Evolutionary conservation across 2,888 invertebrate genomes (phyloP).

Genomic region (Marasmarcha lunaedactyla): DNA sequence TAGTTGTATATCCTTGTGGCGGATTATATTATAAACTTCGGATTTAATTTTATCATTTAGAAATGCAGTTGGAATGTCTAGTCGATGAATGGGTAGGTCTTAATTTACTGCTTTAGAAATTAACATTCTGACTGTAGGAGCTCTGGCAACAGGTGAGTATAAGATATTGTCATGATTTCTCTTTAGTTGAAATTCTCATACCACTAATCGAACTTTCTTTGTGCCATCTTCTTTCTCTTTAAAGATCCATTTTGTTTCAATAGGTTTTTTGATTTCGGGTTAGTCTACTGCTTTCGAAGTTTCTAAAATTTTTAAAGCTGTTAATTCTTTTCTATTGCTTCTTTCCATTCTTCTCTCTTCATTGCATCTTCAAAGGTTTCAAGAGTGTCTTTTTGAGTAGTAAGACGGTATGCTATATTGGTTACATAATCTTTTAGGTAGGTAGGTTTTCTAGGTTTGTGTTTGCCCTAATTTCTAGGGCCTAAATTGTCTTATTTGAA

Average conservation of each 20-base stretch:
- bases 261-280: conserved; percentile 5
- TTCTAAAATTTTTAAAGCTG: conserved; percentile 5
- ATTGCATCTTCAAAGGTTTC: conserved; percentile 6
- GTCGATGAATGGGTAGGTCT: conserved; percentile 2
- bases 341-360: conserved; percentile 5
- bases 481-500: no score
- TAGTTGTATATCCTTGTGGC: conserved; percentile 9
- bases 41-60: conserved; percentile 9
- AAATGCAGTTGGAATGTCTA: conserved; percentile 9
- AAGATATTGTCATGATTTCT: background rate
- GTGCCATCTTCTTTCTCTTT: conserved; percentile 7
- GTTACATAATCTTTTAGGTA: conserved; percentile 2
- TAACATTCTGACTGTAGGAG: conserved; percentile 5
- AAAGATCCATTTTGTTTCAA: conserved; percentile 8
- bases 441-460: conserved; percentile 2
- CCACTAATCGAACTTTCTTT: conserved; percentile 8
- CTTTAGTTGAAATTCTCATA: conserved; percentile 3
- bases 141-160: conserved; percentile 6
- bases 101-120: conserved; percentile 6
- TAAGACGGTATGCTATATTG: background rate
- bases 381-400: conserved; percentile 1
- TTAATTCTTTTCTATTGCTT: conserved; percentile 11
- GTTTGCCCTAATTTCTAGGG: no score
- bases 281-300: conserved; percentile 7
- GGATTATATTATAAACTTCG: conserved; percentile 9